Conservation (phyloP, 2,888 invertebrate species). For the Caenorhabditis doughertyi region DNA sequence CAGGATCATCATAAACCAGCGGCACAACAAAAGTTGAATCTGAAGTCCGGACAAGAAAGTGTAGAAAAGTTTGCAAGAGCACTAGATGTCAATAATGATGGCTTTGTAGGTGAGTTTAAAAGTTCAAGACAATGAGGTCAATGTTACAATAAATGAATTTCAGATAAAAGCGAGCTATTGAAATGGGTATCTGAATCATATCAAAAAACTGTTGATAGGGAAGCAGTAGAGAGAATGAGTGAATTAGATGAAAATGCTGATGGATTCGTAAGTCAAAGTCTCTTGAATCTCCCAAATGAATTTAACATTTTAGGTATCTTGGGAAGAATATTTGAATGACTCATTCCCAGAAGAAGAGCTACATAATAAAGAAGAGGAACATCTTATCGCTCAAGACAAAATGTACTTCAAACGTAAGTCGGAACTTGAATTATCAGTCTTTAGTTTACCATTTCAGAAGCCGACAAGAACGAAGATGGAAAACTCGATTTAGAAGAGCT, state of each 20-base stretch:
- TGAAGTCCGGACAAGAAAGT: conserved; percentile 87
- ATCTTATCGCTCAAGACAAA: conserved; percentile 88
- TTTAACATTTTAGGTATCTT: conserved; percentile 86
- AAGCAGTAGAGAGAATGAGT: conserved; percentile 83
- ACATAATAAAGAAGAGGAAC: conserved; percentile 75
- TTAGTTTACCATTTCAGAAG: conserved; percentile 58
- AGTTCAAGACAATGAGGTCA: too few relatives aligned
- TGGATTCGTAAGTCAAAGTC: conserved; percentile 65
- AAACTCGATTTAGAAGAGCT: conserved; percentile 89
- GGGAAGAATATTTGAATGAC: conserved; percentile 93
- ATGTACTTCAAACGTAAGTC: conserved; percentile 87
- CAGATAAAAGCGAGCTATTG: conserved; percentile 87
- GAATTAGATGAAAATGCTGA: conserved; percentile 87
- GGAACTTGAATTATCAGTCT: too few relatives aligned
- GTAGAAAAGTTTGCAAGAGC: conserved; percentile 85
- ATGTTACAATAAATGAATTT: too few relatives aligned
- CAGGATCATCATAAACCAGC: conserved; percentile 91
- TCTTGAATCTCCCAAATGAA: neutral
- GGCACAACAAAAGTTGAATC: conserved; percentile 92
- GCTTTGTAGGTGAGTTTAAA: conserved; percentile 87
- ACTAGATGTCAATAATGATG: conserved; percentile 93
- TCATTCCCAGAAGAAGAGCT: conserved; percentile 87
- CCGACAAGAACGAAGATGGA: conserved; percentile 91
- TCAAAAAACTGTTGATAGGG: conserved; percentile 85
- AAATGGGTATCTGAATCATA: conserved; percentile 96